These are phyloP conservation scores for Scortum barcoo DNA, from an alignment of 2,113 vertebrate species.

Conservation along the genomic window DNA sequence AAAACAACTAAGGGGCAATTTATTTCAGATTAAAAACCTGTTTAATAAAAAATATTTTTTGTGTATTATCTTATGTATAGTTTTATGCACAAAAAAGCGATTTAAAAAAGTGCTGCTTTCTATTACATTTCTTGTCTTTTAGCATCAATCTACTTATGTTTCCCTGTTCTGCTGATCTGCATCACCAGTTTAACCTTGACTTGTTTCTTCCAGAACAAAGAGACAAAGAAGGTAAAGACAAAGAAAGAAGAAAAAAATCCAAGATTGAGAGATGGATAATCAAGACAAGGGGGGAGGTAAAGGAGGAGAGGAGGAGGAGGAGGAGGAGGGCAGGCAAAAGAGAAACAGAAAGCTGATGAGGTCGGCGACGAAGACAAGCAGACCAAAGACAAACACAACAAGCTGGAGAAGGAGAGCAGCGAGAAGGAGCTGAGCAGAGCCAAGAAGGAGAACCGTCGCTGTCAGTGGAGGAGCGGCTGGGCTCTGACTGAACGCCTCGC, in stretches of 20 bases:
- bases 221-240: background rate
- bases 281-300: slow-evolving; percentile 57
- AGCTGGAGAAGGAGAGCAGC: slow-evolving; percentile 69
- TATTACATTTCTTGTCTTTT: no score
- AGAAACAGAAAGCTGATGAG: slow-evolving; percentile 51
- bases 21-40: background rate
- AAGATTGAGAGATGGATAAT: slow-evolving; percentile 71
- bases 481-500: slow-evolving; percentile 80
- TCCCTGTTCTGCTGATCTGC: background rate
- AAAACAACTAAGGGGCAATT: background rate
- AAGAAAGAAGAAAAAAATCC: slow-evolving; percentile 17
- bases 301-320: slow-evolving; percentile 22
- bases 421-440: slow-evolving; percentile 50
- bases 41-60: background rate
- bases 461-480: slow-evolving; percentile 66
- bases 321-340: slow-evolving; percentile 33
- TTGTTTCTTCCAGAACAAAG: slow-evolving; percentile 22
- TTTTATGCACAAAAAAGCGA: background rate
- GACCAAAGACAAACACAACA: slow-evolving; percentile 77
- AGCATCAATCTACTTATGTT: no score
- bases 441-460: slow-evolving; percentile 52
- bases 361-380: slow-evolving; percentile 73
- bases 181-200: background rate
- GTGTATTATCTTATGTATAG: no score
- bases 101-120: no score